Conservation (phyloP, 1,140 invertebrate genomes). For the Drosophila varians region DNA sequence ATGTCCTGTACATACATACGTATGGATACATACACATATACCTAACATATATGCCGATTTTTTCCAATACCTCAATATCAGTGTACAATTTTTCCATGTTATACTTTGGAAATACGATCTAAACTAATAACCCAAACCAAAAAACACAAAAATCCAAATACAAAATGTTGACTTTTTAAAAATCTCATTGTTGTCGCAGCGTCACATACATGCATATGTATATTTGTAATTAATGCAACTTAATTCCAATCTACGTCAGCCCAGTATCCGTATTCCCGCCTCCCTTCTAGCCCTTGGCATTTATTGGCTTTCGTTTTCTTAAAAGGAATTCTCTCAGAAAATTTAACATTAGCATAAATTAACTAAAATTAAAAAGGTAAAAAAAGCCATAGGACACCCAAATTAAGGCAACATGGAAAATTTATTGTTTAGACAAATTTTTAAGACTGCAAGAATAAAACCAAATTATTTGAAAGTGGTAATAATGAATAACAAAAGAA, state of each 20-base stretch:
- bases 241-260: constrained; percentile 30
- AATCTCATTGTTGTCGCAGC: constrained; percentile 75
- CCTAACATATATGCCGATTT: constrained; percentile 74
- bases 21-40: constrained; percentile 34
- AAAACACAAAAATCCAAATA: constrained; percentile 15
- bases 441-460: constrained; percentile 78
- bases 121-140: constrained; percentile 48
- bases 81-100: constrained; percentile 82
- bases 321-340: constrained; percentile 58
- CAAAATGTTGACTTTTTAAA: constrained; percentile 70
- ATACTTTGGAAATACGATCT: constrained; percentile 66
- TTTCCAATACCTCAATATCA: constrained; percentile 82
- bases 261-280: not conserved
- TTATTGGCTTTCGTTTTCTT: constrained; percentile 60
- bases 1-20: constrained; percentile 63
- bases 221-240: constrained; percentile 46
- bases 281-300: constrained; percentile 32
- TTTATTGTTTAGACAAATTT: constrained; percentile 82
- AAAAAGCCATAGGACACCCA: constrained; percentile 9
- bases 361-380: constrained; percentile 12
- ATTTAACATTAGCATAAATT: constrained; percentile 61
- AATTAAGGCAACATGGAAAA: constrained; percentile 67
- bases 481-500: constrained; percentile 50
- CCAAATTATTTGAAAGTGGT: constrained; percentile 80
- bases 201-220: constrained; percentile 42